A percentile compares a stretch with the other conserved stretches of the same genome.
These are phyloP conservation scores for Rousettus leschenaultii DNA, from an alignment of 2,113 vertebrate genomes.

Conservation along the genomic window DNA sequence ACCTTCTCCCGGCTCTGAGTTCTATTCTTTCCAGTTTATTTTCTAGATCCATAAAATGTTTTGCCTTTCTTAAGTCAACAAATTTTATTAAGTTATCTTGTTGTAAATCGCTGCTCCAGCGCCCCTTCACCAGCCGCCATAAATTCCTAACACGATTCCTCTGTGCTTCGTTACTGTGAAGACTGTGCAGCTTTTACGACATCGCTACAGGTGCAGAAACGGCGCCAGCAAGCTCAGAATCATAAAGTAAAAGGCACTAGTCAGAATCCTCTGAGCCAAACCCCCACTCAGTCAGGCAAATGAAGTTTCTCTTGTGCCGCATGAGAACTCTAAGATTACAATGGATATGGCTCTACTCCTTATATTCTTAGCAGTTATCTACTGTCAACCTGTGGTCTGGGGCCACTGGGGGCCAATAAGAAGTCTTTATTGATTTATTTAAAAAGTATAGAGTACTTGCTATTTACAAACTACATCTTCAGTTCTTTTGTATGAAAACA, in stretches of 20 bases:
- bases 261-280: slow-evolving; percentile 3
- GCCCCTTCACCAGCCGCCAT: background rate
- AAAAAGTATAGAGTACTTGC: background rate
- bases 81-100: slow-evolving; percentile 29
- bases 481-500: background rate
- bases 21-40: background rate
- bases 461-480: background rate
- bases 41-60: background rate
- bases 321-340: background rate
- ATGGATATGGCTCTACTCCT: background rate
- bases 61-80: slow-evolving; percentile 40
- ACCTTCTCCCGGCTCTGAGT: slow-evolving; percentile 48
- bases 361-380: background rate
- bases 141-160: background rate
- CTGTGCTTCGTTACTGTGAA: background rate
- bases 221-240: background rate
- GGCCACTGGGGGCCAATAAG: background rate
- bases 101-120: background rate
- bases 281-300: slow-evolving; percentile 6
- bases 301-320: background rate
- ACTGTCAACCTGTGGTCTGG: background rate
- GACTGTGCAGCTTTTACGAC: background rate
- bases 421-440: background rate
- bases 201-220: background rate
- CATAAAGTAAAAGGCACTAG: background rate